phyloP scores from a whole-genome alignment of 64 coral and sea anemone species.

The Actinia tenebrosa region DNA sequence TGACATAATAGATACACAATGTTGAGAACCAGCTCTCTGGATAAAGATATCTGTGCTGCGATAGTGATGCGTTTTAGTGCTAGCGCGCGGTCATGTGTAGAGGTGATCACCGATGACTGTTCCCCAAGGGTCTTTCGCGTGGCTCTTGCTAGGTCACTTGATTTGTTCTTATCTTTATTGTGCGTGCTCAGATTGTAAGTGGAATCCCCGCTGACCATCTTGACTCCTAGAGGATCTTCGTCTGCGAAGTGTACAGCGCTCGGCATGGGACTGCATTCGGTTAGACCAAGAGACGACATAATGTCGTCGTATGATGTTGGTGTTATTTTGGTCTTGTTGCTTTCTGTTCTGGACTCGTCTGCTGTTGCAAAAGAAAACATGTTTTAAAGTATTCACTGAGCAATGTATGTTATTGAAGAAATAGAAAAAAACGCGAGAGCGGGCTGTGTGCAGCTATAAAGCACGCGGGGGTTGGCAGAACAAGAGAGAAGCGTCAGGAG shows the following conservation, averaged over 20 bases:
- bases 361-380: background rate
- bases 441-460: too few relatives aligned
- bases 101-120: constrained; percentile 70
- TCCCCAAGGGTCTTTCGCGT: constrained; percentile 58
- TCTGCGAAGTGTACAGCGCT: constrained; percentile 36
- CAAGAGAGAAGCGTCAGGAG: too few relatives aligned
- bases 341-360: constrained; percentile 3
- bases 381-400: too few relatives aligned
- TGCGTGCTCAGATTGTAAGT: background rate
- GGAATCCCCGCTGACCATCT: constrained; percentile 20
- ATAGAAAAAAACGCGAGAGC: too few relatives aligned
- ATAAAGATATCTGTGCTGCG: constrained; percentile 70
- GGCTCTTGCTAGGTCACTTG: constrained; percentile 5
- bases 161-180: background rate
- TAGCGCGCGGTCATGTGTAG: constrained; percentile 56
- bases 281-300: constrained; percentile 55
- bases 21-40: constrained; percentile 69
- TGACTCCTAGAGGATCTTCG: constrained; percentile 59
- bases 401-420: too few relatives aligned
- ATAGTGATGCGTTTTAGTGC: constrained; percentile 69
- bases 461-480: too few relatives aligned
- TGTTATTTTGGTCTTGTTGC: background rate
- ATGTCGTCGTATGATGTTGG: constrained; percentile 34
- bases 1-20: constrained; percentile 46
- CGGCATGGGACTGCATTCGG: constrained; percentile 57